phyloP scores from a whole-genome alignment of 2,113 vertebrate genomes.

The Condylura cristata region DNA sequence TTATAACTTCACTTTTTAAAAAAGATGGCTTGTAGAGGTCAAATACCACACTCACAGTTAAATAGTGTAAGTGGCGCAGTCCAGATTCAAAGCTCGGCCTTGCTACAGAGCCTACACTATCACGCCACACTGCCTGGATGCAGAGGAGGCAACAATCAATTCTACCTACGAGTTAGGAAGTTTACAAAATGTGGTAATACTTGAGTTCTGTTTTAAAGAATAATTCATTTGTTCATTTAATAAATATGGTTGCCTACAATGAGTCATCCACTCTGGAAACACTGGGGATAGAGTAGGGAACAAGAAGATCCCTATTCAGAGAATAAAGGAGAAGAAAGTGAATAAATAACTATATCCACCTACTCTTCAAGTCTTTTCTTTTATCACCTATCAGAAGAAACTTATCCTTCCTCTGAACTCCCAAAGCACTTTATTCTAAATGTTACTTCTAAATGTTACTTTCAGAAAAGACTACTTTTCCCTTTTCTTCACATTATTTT shows the following conservation, averaged over 20 bases:
- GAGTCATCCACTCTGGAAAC: neutral
- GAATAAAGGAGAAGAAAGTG: constrained; percentile 12
- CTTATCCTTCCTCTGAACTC: neutral
- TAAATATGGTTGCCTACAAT: neutral
- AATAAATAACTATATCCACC: constrained; percentile 3
- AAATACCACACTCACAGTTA: neutral
- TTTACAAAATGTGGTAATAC: neutral
- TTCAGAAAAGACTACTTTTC: constrained; percentile 45
- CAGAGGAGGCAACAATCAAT: neutral
- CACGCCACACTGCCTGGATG: neutral
- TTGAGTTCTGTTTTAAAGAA: constrained; percentile 35
- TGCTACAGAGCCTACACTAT: neutral
- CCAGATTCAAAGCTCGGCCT: neutral
- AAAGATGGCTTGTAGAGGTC: neutral
- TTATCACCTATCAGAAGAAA: constrained; percentile 7
- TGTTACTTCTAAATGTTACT: constrained; percentile 46
- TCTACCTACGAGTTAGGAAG: neutral
- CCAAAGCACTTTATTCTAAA: constrained; percentile 14
- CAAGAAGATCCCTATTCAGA: neutral
- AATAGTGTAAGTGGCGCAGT: neutral
- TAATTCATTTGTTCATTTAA: constrained; percentile 12
- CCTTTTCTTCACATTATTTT: constrained; percentile 15
- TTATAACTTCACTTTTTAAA: neutral
- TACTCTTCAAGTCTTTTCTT: constrained; percentile 15
- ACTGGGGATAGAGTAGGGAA: neutral